Conservation (phyloP, 2,888 invertebrate species). For the Dendrolimus pini region DNA sequence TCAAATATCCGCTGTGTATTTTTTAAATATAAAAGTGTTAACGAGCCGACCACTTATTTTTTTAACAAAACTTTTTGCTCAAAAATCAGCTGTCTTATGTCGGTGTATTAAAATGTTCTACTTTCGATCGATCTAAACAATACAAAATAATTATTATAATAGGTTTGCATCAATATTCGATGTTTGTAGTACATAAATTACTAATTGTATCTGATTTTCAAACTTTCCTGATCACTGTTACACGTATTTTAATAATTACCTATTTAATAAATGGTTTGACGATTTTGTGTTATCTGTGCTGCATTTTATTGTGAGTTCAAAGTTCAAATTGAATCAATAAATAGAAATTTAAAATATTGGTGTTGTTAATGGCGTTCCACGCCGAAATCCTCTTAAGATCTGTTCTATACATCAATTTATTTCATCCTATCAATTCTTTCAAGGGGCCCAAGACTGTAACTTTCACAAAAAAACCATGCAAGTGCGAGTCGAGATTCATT, state of each 20-base stretch:
- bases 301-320: slow-evolving; percentile 76
- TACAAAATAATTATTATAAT: slow-evolving; percentile 21
- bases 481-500: too few relatives aligned
- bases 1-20: slow-evolving; percentile 66
- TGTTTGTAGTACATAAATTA: slow-evolving; percentile 41
- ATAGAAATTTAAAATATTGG: slow-evolving; percentile 68
- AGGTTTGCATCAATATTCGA: slow-evolving; percentile 48
- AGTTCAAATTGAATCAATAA: slow-evolving; percentile 77
- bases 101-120: slow-evolving; percentile 36
- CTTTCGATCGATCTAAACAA: slow-evolving; percentile 39
- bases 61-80: slow-evolving; percentile 71
- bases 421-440: too few relatives aligned
- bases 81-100: slow-evolving; percentile 56
- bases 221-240: slow-evolving; percentile 57
- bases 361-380: slow-evolving; percentile 51
- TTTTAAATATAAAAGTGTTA: slow-evolving; percentile 48
- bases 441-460: too few relatives aligned
- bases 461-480: too few relatives aligned
- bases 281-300: slow-evolving; percentile 72
- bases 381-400: slow-evolving; percentile 4
- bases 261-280: slow-evolving; percentile 57
- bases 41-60: slow-evolving; percentile 65
- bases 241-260: slow-evolving; percentile 62
- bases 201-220: slow-evolving; percentile 40
- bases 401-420: too few relatives aligned